phyloP scores from a whole-genome alignment of 2,888 invertebrate genomes.

The Idaea dimidiata region DNA sequence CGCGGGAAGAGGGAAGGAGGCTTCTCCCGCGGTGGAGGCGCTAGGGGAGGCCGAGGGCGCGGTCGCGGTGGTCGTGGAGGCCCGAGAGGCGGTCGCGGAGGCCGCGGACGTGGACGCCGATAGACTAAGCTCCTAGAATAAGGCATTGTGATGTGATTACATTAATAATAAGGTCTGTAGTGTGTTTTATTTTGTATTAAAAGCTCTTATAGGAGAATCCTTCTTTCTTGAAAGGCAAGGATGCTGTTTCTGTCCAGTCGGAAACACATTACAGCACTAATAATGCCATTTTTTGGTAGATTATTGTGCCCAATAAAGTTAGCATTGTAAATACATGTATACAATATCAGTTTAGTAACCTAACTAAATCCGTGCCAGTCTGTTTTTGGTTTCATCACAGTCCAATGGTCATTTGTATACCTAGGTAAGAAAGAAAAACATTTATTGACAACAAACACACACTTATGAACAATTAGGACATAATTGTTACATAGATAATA shows the following conservation, averaged over 20 bases:
- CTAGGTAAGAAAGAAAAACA: too few species aligned
- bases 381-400: too few species aligned
- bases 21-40: constrained; percentile 86
- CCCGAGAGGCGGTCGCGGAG: constrained; percentile 84
- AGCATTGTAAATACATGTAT: too few species aligned
- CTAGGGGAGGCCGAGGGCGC: constrained; percentile 86
- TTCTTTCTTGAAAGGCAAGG: not conserved
- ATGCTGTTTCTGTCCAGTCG: not conserved
- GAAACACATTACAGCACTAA: too few species aligned
- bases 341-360: too few species aligned
- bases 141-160: constrained; percentile 15
- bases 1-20: constrained; percentile 94
- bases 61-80: constrained; percentile 86
- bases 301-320: too few species aligned
- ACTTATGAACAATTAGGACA: too few species aligned
- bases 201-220: not conserved
- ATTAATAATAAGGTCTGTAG: constrained; percentile 16
- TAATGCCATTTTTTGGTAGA: too few species aligned
- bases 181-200: not conserved
- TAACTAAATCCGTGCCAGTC: too few species aligned
- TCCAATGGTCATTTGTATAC: too few species aligned
- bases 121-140: constrained; percentile 41
- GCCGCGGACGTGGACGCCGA: constrained; percentile 71
- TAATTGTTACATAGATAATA: too few species aligned
- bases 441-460: too few species aligned